Evolutionary conservation across 2,113 vertebrate species (phyloP).

Genomic region (Etheostoma cragini): DNA sequence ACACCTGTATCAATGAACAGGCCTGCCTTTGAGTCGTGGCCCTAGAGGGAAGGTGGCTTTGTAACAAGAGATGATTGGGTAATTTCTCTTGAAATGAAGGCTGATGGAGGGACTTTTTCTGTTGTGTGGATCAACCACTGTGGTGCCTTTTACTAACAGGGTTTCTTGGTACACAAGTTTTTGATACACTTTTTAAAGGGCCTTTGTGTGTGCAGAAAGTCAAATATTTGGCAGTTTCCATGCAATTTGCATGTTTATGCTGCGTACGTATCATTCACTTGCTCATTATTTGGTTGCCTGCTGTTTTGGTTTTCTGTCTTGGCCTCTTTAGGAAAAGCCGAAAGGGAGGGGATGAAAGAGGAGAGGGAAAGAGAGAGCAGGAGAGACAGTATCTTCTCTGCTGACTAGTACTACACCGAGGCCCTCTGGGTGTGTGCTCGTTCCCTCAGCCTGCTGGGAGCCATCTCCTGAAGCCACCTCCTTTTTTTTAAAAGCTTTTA

Average conservation of each 20-base stretch:
- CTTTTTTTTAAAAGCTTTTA: constrained; percentile 61
- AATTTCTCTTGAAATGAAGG: constrained; percentile 56
- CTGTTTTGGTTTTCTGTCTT: constrained; percentile 48
- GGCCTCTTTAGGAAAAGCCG: constrained; percentile 51
- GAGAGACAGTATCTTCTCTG: constrained; percentile 29
- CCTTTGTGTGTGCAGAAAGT: constrained; percentile 31
- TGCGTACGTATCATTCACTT: constrained; percentile 23
- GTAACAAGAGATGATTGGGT: constrained; percentile 74
- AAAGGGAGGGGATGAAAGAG: constrained; percentile 14
- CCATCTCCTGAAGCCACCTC: constrained; percentile 52
- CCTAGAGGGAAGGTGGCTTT: constrained; percentile 60
- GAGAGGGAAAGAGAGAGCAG: constrained; percentile 11
- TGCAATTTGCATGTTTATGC: constrained; percentile 17
- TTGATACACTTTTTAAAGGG: background rate
- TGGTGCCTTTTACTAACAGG: background rate
- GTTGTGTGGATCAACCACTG: constrained; percentile 24
- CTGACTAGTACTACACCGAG: constrained; percentile 47
- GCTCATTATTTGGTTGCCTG: constrained; percentile 26
- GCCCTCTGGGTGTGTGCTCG: constrained; percentile 38
- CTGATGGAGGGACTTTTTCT: constrained; percentile 53
- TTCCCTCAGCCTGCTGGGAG: constrained; percentile 56
- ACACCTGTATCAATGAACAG: constrained; percentile 76
- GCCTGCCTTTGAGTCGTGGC: constrained; percentile 65
- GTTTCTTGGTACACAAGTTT: constrained; percentile 5
- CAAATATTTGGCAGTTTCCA: constrained; percentile 13